These are phyloP conservation scores for Noctua pronuba DNA, from an alignment of 2,888 invertebrate genomes.

Conservation along the genomic window DNA sequence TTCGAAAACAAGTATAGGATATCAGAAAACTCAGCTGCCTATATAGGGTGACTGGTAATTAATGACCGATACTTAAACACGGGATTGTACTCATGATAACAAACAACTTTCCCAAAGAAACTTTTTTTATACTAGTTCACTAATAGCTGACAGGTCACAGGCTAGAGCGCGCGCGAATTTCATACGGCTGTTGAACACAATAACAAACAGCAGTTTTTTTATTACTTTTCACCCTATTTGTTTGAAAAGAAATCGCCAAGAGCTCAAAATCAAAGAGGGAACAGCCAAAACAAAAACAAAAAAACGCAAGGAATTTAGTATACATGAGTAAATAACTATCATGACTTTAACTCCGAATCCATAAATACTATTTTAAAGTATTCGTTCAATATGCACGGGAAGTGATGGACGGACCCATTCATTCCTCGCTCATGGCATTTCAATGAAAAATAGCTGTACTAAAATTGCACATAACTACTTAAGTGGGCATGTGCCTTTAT, in stretches of 20 bases:
- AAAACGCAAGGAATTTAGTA: too few relatives aligned
- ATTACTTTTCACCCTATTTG: background rate
- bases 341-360: background rate
- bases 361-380: background rate
- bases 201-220: background rate
- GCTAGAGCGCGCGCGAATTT: too few relatives aligned
- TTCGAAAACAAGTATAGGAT: background rate
- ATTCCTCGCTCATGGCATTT: rapidly evolving
- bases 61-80: too few relatives aligned
- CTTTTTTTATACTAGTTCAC: too few relatives aligned
- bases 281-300: background rate
- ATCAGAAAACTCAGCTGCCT: too few relatives aligned
- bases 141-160: too few relatives aligned
- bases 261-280: background rate
- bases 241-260: background rate
- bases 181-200: too few relatives aligned
- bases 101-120: too few relatives aligned
- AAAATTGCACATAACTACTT: background rate
- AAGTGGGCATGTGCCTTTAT: constrained; percentile 17
- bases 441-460: background rate
- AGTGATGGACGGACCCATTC: background rate
- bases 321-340: too few relatives aligned
- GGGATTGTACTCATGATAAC: too few relatives aligned
- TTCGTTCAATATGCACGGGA: background rate
- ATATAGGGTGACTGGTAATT: too few relatives aligned